Base-by-base conservation (phyloP, 1,140 invertebrate species). In the Bathynomus jamesi region DNA sequence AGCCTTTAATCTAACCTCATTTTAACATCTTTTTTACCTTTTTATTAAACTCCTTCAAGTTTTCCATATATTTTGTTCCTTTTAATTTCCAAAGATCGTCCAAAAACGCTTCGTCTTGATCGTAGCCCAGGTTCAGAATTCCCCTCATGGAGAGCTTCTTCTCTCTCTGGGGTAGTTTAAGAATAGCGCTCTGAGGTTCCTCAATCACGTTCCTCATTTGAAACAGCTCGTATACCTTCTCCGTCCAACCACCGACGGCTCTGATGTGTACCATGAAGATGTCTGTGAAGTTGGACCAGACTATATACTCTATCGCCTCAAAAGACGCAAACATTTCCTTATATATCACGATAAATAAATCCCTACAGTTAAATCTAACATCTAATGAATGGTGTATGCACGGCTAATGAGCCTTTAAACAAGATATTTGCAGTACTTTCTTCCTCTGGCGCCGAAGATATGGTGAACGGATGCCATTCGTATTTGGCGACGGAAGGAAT, bases 401-500 rank as follows among this genome's bases (percentile, higher is more conserved):
- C n/a, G n/a, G n/a, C n/a, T n/a, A n/a, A n/a, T n/a, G n/a, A n/a
- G n/a, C n/a, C n/a, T n/a, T n/a, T n/a, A n/a, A n/a, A n/a, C n/a
- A n/a, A n/a, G n/a, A n/a, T n/a, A n/a, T n/a, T n/a, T 25, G 17
- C 73, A 71, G 78, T 78, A 94, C 93, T 92, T 85, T 91, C 89
- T 81, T 94, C 89, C 84, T 98, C 95, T 0, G 95, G 95, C 27
- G 94, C 93, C 78, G 93, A 96, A 83, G 94, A 96, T 73, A 98
- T 93, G 0, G 95, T 97, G 79, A 98, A 97, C 0, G 95, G 95
- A 88, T 98, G 95, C 94, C 94, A 98, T 83, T 98, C 96, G 80
- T 92, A 95, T 65, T 88, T 88, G 0, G 96, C 94, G 75, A 98
- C 94, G 4, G 87, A 87, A 0, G 95, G 95, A 69, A 98, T 91